These are phyloP conservation scores for Athalia circularis DNA, from an alignment of 2,888 invertebrate genomes.

Conservation along the genomic window DNA sequence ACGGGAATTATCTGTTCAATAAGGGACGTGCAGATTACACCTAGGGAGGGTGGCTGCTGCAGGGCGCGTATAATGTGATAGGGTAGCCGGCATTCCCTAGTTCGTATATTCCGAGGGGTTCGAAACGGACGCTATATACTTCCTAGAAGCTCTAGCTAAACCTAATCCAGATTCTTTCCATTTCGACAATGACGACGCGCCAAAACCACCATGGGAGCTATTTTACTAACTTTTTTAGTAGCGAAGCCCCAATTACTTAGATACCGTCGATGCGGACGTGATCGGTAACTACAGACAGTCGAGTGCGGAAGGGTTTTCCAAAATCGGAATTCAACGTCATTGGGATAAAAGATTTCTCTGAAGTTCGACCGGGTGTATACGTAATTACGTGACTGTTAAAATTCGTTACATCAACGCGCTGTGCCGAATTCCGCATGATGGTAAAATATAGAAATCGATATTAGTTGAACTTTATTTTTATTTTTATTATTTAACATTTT, in stretches of 20 bases:
- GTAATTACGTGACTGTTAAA: not conserved
- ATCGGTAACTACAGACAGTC: too few species aligned
- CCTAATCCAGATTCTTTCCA: constrained; percentile 24
- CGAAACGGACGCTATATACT: not conserved
- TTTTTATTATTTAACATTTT: too few species aligned
- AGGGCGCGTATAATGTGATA: constrained; percentile 26
- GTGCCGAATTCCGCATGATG: not conserved
- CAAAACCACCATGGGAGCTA: not conserved
- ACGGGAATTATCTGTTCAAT: constrained; percentile 63
- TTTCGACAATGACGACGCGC: not conserved
- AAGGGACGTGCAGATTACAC: constrained; percentile 48
- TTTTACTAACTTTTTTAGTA: too few species aligned
- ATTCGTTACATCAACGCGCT: constrained; percentile 8
- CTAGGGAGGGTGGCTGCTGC: constrained; percentile 20
- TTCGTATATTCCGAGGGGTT: constrained; percentile 3
- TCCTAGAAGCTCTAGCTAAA: constrained; percentile 8
- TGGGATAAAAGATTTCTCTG: not conserved
- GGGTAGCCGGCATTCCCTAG: constrained; percentile 22
- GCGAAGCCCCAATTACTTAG: not conserved
- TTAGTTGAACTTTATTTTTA: not conserved
- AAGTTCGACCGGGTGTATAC: not conserved
- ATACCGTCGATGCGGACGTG: too few species aligned
- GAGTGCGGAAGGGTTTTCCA: too few species aligned
- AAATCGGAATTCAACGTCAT: too few species aligned
- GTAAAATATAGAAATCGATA: constrained; percentile 12